Evolutionary conservation across 2,797 vertebrate genomes (phyloP).

Genomic region (Tragopan temminckii): DNA sequence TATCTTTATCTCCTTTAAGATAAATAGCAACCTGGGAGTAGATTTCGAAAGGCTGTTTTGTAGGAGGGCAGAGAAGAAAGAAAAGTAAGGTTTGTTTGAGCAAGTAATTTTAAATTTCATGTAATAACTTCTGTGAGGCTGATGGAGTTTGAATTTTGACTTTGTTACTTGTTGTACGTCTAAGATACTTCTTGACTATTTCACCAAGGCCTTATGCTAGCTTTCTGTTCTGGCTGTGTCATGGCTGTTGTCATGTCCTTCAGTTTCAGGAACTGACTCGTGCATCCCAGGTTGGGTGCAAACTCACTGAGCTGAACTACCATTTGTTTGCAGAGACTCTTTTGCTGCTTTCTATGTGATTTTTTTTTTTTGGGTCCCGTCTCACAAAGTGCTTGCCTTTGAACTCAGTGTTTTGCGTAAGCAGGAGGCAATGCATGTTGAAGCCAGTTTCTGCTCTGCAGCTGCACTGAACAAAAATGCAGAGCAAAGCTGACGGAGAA

Average conservation of each 20-base stretch:
- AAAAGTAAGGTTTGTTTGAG: neutral
- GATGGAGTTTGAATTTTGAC: neutral
- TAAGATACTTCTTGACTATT: neutral
- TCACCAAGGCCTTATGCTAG: fast-evolving
- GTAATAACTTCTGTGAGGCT: neutral
- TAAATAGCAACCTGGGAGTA: neutral
- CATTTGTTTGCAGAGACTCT: neutral
- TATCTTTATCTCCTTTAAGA: neutral
- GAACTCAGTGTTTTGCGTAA: neutral
- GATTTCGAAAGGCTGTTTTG: neutral
- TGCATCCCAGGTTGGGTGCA: neutral
- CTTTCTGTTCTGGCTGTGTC: neutral
- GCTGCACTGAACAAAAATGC: neutral
- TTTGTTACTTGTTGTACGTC: neutral
- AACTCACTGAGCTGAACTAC: fast-evolving
- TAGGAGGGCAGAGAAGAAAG: neutral
- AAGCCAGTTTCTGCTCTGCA: fast-evolving
- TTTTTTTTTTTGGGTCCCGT: neutral
- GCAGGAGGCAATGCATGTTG: neutral
- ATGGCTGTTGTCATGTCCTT: neutral
- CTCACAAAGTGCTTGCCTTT: neutral
- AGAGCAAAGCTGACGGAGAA: neutral
- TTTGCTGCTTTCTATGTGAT: neutral
- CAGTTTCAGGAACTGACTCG: no score
- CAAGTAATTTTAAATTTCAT: neutral